Conservation (phyloP, 2,113 vertebrate genomes). For the Fukomys damarensis region DNA sequence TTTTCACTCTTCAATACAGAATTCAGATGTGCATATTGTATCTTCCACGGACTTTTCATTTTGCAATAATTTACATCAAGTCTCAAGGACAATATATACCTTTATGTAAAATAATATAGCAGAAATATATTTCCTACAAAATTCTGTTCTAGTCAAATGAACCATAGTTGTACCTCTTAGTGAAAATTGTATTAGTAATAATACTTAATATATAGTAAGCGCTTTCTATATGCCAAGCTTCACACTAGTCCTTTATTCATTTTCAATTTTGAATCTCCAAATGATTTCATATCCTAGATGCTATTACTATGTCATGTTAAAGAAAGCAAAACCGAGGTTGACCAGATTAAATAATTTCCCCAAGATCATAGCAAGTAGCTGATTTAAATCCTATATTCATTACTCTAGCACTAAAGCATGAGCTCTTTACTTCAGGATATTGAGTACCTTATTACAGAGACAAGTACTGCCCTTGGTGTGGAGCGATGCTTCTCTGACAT, state of each 20-base stretch:
- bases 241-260: neutral
- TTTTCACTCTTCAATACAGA: constrained; percentile 21
- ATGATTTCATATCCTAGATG: neutral
- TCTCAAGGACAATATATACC: neutral
- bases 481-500: neutral
- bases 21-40: neutral
- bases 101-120: neutral
- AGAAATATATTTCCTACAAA: neutral
- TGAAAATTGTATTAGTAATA: neutral
- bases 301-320: neutral
- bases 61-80: constrained; percentile 44
- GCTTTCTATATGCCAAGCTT: neutral
- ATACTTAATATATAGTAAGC: neutral
- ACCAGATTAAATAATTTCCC: neutral
- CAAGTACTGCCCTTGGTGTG: neutral
- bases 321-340: neutral
- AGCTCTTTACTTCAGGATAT: neutral
- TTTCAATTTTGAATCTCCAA: constrained; percentile 22
- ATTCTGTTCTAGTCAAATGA: neutral
- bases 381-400: neutral
- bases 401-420: neutral
- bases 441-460: neutral
- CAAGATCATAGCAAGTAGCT: neutral
- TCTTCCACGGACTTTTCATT: constrained; percentile 42
- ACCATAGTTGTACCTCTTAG: neutral